Conservation (phyloP, 2,888 invertebrate genomes). For the Amiota mariae region DNA sequence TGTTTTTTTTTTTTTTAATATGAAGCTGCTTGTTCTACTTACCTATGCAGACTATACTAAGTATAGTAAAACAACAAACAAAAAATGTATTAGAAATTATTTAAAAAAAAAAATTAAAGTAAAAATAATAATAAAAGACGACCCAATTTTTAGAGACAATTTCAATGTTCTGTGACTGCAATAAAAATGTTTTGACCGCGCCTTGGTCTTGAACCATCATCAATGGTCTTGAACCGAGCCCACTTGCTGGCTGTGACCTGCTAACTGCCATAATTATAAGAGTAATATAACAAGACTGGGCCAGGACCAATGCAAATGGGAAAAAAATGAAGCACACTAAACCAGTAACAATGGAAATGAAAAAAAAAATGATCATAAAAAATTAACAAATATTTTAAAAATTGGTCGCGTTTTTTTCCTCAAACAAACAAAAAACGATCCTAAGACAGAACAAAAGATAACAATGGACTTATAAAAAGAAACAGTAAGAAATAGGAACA, state of each 20-base stretch:
- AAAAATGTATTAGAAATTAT: conserved; percentile 19
- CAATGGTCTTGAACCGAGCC: not conserved
- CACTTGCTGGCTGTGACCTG: conserved; percentile 5
- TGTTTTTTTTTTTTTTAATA: too few relatives aligned
- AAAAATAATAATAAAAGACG: conserved; percentile 49
- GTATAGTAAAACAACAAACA: not conserved
- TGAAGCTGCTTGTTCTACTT: too few relatives aligned
- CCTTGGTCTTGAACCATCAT: conserved; percentile 34
- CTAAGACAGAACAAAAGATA: conserved; percentile 33
- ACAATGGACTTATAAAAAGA: conserved; percentile 7
- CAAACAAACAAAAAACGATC: conserved; percentile 47
- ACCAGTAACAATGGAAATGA: conserved; percentile 39
- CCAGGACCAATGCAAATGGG: conserved; percentile 52
- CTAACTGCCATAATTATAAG: conserved; percentile 59
- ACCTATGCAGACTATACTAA: too few relatives aligned
- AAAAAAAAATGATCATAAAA: conserved; percentile 61
- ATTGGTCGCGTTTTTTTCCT: conserved; percentile 61
- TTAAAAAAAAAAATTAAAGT: conserved; percentile 5
- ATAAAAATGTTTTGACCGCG: conserved; percentile 46
- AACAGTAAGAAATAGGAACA: conserved; percentile 48
- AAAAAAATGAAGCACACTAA: conserved; percentile 33
- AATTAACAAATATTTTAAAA: conserved; percentile 64
- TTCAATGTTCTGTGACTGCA: conserved; percentile 48
- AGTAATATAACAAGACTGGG: conserved; percentile 31
- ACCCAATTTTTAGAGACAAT: conserved; percentile 68